Evolutionary conservation across 2,888 invertebrate genomes (phyloP), one percentile per base, ranked within the genome.

Genomic region (Amblyjoppa fuscipennis): DNA sequence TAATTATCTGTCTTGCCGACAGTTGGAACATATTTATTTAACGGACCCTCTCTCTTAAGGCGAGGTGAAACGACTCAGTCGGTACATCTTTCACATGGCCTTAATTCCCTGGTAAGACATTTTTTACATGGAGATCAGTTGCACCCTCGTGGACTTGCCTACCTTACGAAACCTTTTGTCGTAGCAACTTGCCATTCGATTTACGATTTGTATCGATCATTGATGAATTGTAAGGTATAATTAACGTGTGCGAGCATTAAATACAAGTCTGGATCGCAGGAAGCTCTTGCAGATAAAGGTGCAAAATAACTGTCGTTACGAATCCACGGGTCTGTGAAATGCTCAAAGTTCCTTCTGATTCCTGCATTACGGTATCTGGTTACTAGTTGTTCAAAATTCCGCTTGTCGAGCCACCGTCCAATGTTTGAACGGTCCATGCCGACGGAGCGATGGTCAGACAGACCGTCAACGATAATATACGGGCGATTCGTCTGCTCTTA

Each of bases 321-420:
- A 31, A 16, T 31, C 13, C 13, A 61, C 31, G 13, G 31, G 13
- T 16, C 16, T 4, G 31, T 13, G 31, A 34, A 28, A 25, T 3
- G 9, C 13, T 31, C 5, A n/a, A 20, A 53, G 53, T n/a, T 16
- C 13, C 34, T 16, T 4, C 16, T 34, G 25, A n/a, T 34, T 61
- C n/a, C 6, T 45, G 4, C 4, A 2, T 31, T 61, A 11, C 7
- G 16, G 31, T 69, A 38, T 20, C 31, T 38, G 7, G 31, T 38
- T 31, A 41, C 3, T 66, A 53, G 53, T 83, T 79, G 74, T 51
- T 53, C 38, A 64, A 69, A 64, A 25, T 38, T 70, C 79, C 75
- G 79, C 41, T 11, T 13, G 83, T 20, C 68, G 83, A 61, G 79
- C 79, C 83, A 79, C 79, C 69, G 79, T 75, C 79, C 74, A 64